Percentiles rank a stretch among this genome's conserved stretches.
Evolutionary conservation across 1,140 invertebrate species (phyloP).

Genomic region (Thaumatotibia leucotreta): DNA sequence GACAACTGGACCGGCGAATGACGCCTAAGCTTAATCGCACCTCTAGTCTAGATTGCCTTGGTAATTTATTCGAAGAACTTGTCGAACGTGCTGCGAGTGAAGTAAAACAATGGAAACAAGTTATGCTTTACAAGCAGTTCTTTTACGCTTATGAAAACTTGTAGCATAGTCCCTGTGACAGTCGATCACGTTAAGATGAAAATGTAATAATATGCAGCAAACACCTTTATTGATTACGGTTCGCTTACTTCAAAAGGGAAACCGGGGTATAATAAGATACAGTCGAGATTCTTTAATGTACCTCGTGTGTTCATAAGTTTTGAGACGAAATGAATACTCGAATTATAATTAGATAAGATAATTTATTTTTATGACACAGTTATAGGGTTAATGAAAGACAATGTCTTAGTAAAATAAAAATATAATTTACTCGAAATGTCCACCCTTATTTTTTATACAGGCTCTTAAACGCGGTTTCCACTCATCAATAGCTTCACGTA

Average conservation of each 20-base stretch:
- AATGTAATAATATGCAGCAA: neutral
- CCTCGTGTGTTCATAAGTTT: too few relatives aligned
- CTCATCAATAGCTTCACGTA: too few relatives aligned
- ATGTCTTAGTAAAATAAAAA: too few relatives aligned
- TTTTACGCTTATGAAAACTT: neutral
- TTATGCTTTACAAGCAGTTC: neutral
- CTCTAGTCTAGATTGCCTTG: neutral
- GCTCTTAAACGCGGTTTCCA: too few relatives aligned
- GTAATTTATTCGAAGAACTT: neutral
- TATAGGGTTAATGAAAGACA: too few relatives aligned
- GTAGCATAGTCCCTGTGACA: neutral
- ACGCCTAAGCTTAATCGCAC: neutral
- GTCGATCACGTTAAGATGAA: neutral
- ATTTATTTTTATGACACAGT: too few relatives aligned
- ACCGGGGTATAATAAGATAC: constrained; percentile 9
- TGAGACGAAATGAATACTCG: too few relatives aligned
- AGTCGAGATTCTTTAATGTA: constrained; percentile 2
- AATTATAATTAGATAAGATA: too few relatives aligned
- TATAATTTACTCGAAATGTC: too few relatives aligned
- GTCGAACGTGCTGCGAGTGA: neutral
- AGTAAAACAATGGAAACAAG: neutral
- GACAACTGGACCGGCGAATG: neutral
- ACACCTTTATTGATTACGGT: neutral
- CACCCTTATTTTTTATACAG: too few relatives aligned
- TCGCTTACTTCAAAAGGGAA: neutral